Percentiles rank a stretch among this genome's conserved stretches.
Conservation (phyloP, 2,888 invertebrate species). For the Aquatica leii region DNA sequence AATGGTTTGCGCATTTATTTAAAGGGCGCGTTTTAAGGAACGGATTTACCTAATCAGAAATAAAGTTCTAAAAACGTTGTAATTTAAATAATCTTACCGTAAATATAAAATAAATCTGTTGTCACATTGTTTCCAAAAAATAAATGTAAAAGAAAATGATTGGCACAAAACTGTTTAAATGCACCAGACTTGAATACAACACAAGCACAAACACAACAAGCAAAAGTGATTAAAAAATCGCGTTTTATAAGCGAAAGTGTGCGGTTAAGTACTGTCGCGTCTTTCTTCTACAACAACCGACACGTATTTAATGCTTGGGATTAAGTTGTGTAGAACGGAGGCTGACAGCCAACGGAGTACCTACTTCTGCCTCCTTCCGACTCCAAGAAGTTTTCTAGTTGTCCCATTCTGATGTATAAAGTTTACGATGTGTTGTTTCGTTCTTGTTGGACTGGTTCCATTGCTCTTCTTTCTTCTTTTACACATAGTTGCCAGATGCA, state of each 20-base stretch:
- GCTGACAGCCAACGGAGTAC: constrained; percentile 53
- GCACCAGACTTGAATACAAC: constrained; percentile 17
- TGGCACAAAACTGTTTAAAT: constrained; percentile 1
- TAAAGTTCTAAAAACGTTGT: too few species aligned
- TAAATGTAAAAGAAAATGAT: neutral
- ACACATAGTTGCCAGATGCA: constrained; percentile 47
- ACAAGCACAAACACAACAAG: constrained; percentile 16
- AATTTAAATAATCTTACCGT: constrained; percentile 28
- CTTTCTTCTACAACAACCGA: constrained; percentile 45
- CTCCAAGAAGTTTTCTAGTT: constrained; percentile 36
- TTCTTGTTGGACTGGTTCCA: constrained; percentile 46
- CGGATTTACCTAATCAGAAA: too few species aligned
- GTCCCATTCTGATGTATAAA: constrained; percentile 38
- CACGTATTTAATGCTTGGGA: constrained; percentile 53
- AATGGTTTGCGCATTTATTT: too few species aligned
- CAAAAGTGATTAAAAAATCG: constrained; percentile 1
- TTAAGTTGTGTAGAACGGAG: constrained; percentile 59
- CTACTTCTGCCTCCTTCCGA: constrained; percentile 43
- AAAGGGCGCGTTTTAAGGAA: too few species aligned
- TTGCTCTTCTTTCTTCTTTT: constrained; percentile 43
- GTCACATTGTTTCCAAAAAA: constrained; percentile 32
- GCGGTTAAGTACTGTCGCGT: constrained; percentile 35
- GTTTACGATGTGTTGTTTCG: constrained; percentile 48
- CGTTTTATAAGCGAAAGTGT: constrained; percentile 11
- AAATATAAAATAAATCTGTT: constrained; percentile 26